phyloP scores from a whole-genome alignment of 2,797 vertebrate genomes.

The Octomys mimax region DNA sequence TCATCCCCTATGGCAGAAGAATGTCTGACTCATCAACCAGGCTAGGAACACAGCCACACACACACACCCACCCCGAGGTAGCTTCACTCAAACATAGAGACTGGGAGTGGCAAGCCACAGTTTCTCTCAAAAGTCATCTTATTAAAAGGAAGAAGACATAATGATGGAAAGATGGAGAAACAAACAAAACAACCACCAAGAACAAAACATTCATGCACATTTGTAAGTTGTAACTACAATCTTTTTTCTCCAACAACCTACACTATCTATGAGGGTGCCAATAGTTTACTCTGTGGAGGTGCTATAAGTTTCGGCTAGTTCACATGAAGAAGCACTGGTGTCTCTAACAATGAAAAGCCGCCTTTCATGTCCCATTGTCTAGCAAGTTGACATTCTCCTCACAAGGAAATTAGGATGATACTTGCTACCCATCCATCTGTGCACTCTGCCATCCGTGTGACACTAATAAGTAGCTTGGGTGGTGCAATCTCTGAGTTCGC shows the following conservation, averaged over 20 bases:
- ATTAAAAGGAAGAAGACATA: neutral
- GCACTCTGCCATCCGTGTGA: neutral
- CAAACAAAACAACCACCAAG: neutral
- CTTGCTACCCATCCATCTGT: neutral
- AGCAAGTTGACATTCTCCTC: neutral
- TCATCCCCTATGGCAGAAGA: slow-evolving; percentile 34
- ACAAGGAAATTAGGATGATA: neutral
- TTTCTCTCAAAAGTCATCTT: neutral
- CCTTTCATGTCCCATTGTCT: slow-evolving; percentile 5
- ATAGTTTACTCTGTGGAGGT: neutral
- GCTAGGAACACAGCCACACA: neutral
- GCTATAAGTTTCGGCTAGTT: neutral
- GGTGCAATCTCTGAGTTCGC: neutral
- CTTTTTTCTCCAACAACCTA: neutral
- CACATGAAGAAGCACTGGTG: neutral
- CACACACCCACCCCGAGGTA: neutral
- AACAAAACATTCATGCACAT: neutral
- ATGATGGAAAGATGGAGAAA: neutral
- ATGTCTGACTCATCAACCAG: slow-evolving; percentile 39
- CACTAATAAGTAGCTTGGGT: neutral
- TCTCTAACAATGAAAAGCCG: neutral
- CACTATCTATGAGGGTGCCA: slow-evolving; percentile 10
- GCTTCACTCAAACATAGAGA: neutral
- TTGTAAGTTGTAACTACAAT: slow-evolving; percentile 1
- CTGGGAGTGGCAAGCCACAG: neutral